Conservation (phyloP, 2,797 vertebrate species). For the Alauda arvensis region DNA sequence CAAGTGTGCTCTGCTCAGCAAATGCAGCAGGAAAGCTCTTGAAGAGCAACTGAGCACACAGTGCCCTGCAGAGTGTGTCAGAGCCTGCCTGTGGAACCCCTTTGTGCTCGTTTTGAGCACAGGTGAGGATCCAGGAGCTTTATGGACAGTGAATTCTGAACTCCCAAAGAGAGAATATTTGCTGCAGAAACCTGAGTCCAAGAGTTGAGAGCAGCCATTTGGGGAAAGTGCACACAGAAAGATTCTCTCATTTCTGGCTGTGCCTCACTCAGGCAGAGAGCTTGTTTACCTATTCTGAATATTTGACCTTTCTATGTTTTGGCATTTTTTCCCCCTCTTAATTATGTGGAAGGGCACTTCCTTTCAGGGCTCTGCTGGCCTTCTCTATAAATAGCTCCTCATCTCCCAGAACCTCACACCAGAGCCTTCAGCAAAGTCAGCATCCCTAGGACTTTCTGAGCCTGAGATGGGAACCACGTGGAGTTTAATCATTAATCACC, state of each 20-base stretch:
- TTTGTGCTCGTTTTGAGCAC: not conserved
- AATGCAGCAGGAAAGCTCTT: not conserved
- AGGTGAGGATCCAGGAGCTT: not conserved
- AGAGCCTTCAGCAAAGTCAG: slow-evolving; percentile 77
- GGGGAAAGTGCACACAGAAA: not conserved
- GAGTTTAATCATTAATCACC: slow-evolving; percentile 92
- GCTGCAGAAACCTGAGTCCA: not conserved
- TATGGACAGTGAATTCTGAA: not conserved
- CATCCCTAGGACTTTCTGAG: slow-evolving; percentile 73
- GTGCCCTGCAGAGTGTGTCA: not conserved
- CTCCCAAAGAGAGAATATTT: not conserved
- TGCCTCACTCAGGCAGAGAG: not conserved
- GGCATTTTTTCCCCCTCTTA: not conserved
- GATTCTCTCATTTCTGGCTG: not conserved
- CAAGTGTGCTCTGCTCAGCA: not conserved
- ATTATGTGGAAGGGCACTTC: slow-evolving; percentile 38
- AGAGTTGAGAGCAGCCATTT: not conserved
- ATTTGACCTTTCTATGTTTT: slow-evolving; percentile 52
- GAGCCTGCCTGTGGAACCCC: not conserved
- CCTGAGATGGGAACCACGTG: slow-evolving; percentile 69
- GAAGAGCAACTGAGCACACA: not conserved
- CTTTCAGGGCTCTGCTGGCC: slow-evolving; percentile 33
- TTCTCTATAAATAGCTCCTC: slow-evolving; percentile 73
- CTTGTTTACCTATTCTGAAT: slow-evolving; percentile 51
- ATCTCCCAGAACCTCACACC: slow-evolving; percentile 47